Evolutionary conservation across 1,140 invertebrate genomes (phyloP), one percentile per base, ranked within the genome.

Genomic region (Drosophila sproati): DNA sequence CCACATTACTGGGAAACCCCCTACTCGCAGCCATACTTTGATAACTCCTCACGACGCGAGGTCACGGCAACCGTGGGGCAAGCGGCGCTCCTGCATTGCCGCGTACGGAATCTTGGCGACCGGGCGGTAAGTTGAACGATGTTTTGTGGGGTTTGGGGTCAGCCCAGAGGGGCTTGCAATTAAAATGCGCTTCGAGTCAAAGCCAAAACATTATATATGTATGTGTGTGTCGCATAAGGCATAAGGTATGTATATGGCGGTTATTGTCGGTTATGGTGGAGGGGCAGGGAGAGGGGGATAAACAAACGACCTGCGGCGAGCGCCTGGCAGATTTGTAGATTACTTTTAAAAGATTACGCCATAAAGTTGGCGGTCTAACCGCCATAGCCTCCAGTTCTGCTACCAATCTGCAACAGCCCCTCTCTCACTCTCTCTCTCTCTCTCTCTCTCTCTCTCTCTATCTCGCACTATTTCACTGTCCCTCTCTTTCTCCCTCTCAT

Each of bases 1-100:
- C 91, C 91, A 56, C 91, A 92, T 63, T 92, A 92, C 71, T 93
- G 92, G 92, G 92, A 93, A 66, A 92, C 90, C 28, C 95, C 96
- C 3, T 96, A 97, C 87, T 96, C 96, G 62, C 96, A 97, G 92
- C 97, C 97, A 32, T 97, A 97, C 93, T 98, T 98, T 93, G 97
- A 98, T 94, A 97, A 97, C 93, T 95, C 96, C 73, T 97, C 97
- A 41, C 95, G 95, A 79, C 94, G 96, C 57, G 97, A 98, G 89
- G 95, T 96, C 67, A 97, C 96, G 63, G 96, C 96, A 51, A 97
- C 96, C 50, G 96, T 97, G 57, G 97, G 97, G 12, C 96, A 97
- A 93, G 96, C 96, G 48, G 96, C 96, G 31, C 96, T 97, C 88
- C 94, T 98, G 10, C 96, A 97, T 92, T 98, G 97, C 93, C 94